Evolutionary conservation across 2,888 invertebrate genomes (phyloP).

Genomic region (Eledona agricola): DNA sequence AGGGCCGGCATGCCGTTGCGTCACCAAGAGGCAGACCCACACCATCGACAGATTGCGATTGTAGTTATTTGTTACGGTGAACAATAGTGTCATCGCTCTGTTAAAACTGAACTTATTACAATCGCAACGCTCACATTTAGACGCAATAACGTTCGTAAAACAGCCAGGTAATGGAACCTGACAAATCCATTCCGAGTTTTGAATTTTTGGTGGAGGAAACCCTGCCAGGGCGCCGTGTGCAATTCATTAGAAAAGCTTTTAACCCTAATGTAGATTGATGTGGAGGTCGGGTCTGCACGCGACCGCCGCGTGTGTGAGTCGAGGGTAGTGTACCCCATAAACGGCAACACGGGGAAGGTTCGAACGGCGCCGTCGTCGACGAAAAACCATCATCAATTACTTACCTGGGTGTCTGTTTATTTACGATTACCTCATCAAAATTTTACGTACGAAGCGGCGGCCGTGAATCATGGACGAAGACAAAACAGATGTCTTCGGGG

Average conservation of each 20-base stretch:
- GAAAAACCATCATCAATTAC: conserved; percentile 25
- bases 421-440: conserved; percentile 32
- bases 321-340: conserved; percentile 28
- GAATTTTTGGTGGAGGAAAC: too few species aligned
- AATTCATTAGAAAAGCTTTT: conserved; percentile 63
- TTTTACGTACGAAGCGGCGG: conserved; percentile 7
- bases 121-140: too few species aligned
- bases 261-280: conserved; percentile 63
- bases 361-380: conserved; percentile 7
- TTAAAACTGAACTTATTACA: conserved; percentile 32
- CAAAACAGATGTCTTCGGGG: conserved; percentile 32
- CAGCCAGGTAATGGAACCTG: too few species aligned
- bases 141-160: too few species aligned
- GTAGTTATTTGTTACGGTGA: conserved; percentile 33
- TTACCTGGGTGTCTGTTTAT: conserved; percentile 15
- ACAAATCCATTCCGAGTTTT: too few species aligned
- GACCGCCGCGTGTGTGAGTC: conserved; percentile 47
- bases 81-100: conserved; percentile 39
- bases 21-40: conserved; percentile 38
- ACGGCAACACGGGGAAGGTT: conserved; percentile 24
- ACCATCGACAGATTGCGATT: conserved; percentile 24
- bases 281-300: conserved; percentile 55
- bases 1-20: conserved; percentile 39
- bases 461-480: conserved; percentile 31
- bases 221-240: conserved; percentile 57